Base-by-base conservation (phyloP, 2,888 invertebrate species). In the Dolichomitus sp. region DNA sequence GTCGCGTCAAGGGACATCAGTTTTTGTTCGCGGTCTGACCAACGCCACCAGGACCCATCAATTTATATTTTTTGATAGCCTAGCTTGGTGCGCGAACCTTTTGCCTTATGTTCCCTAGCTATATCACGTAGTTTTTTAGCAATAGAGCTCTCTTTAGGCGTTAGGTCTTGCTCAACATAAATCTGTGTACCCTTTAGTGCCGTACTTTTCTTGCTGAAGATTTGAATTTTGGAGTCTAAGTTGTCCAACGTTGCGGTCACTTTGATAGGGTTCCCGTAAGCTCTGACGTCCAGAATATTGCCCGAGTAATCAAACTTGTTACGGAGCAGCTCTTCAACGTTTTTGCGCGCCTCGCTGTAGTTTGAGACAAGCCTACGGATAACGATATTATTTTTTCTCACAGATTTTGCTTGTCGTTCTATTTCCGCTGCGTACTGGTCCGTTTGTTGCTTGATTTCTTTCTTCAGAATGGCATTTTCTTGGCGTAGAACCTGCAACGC, bases 61-160 rank as follows among this genome's bases (percentile, higher is more conserved):
- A 61, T 61, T 33, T 37, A 17, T n/a, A 23, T 61, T 37, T 27
- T 37, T n/a, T 37, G 12, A 14, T 14, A 27, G 33, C 33, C 33
- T 14, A 33, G 4, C 5, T 61, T 61, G 3, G n/a, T 30, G 17
- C 1, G 5, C 50, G 12, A n/a, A 1, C 61, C 61, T 37, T 61
- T 63, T 9, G 63, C 63, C 11, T 42, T 63, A 37, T 63, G 37
- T 61, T n/a, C 40, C 40, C 17, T 61, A 30, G 61, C 61, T 17
- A 61, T 61, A 9, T 63, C 63, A 5, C 37, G 37, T 6, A 17
- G 2, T 11, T 11, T 63, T 40, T 40, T 40, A n/a, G 63, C 63
- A 7, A 37, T 63, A 12, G 40, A 2, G 11, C 14, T 63, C 7
- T 63, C 33, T 23, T 63, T 63, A 37, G 37, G 3, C 1, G 63